A percentile compares a stretch with the other conserved stretches of the same genome.
Evolutionary conservation across 2,797 vertebrate species (phyloP).

Genomic region (Buphagus erythrorhynchus): DNA sequence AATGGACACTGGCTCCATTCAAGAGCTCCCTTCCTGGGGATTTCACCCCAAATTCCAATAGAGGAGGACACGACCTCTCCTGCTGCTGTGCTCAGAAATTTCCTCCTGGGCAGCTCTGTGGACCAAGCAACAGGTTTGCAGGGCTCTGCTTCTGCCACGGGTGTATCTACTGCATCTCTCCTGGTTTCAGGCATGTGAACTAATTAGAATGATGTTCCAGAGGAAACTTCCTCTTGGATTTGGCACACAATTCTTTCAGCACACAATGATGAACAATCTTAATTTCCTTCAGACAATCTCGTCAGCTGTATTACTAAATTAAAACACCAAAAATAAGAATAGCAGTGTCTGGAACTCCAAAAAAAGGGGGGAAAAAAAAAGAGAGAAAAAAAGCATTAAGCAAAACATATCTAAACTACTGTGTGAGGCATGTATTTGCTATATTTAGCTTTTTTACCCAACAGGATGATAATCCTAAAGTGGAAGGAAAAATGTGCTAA

Average conservation of each 20-base stretch:
- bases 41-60: fast-evolving
- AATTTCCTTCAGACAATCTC: not conserved
- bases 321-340: not conserved
- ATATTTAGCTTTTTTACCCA: conserved; percentile 32
- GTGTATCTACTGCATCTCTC: not conserved
- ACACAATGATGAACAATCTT: not conserved
- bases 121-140: not conserved
- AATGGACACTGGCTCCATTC: not conserved
- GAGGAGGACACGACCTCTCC: fast-evolving
- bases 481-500: conserved; percentile 40
- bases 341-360: not conserved
- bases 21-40: not conserved
- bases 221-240: not conserved
- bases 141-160: not conserved
- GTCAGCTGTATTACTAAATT: conserved; percentile 7
- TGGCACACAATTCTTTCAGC: not conserved
- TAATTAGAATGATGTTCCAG: not conserved
- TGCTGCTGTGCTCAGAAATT: not conserved
- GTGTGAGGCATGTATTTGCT: not conserved
- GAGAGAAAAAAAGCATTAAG: not conserved
- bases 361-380: too few relatives aligned
- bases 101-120: fast-evolving
- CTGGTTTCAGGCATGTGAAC: not conserved
- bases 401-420: not conserved
- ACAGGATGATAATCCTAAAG: not conserved